Base-by-base conservation (phyloP, 2,113 vertebrate genomes). In the Uria lomvia region DNA sequence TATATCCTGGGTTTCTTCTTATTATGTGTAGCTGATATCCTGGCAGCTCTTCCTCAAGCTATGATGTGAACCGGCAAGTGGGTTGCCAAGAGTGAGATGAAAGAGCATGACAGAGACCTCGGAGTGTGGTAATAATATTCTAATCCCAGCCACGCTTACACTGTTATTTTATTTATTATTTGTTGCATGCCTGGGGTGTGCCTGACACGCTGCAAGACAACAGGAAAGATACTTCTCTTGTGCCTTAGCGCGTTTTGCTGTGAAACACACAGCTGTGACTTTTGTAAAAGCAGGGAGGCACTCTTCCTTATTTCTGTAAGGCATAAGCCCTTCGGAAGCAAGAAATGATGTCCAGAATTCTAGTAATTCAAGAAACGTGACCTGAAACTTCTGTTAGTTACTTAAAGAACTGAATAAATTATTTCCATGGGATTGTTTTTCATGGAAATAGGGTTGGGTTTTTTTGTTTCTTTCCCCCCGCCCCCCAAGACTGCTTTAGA, bases 101-200 rank as follows among this genome's bases (percentile, higher is more conserved):
- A 94, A 95, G 70, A 97, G 55, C 49, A 70, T 34, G 73, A 76
- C 83, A 93, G 82, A 71, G 32, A 65, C 47, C 83, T 74, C 34
- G 75, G 88, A 93, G 77, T 50, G 91, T 6, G 19, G 36, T 43
- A 92, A 83, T 56, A 92, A 22, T 79, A 83, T 88, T 91, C 67
- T 88, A 85, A 90, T 91, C 74, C 78, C 62, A 85, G 53, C 42
- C 66, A 91, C 5, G 1, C 32, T 95, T 82, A 79, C 0, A 3
- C 40, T 92, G 71, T 53, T 96, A 76, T 95, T 91, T 95, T 97
- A 90, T 96, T 96, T 95, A 95, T 92, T 88, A 66, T 95, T 95
- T 94, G 77, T 82, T 95, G 72, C 14, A 34, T 27, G 74, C 70
- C 77, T 82, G 58, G 49, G 47, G 27, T 79, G 40, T 73, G 84